Conservation (phyloP, 2,113 vertebrate species). For the Gymnorhina tibicen region DNA sequence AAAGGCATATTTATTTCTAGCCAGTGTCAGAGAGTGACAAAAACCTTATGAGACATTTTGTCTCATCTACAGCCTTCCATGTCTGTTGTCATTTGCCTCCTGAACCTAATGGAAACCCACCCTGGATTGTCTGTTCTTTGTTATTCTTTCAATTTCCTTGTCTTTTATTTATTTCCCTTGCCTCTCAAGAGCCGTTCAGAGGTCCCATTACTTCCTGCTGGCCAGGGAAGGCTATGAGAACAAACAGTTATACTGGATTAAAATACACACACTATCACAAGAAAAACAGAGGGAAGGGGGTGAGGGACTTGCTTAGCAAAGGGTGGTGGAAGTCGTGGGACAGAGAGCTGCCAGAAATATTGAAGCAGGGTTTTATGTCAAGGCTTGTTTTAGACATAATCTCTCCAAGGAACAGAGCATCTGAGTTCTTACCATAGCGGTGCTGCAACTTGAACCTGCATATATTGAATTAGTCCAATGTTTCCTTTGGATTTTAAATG, state of each 20-base stretch:
- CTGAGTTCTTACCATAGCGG: fast-evolving
- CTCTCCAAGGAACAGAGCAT: not conserved
- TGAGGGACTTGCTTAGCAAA: not conserved
- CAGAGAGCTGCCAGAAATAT: not conserved
- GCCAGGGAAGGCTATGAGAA: conserved; percentile 18
- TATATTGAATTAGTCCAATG: not conserved
- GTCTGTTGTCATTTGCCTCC: not conserved
- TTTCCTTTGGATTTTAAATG: not conserved
- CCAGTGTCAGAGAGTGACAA: not conserved
- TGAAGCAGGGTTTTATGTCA: not conserved
- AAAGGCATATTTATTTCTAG: not conserved
- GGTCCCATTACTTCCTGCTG: conserved; percentile 40
- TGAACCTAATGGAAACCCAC: not conserved
- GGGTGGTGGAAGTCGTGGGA: not conserved
- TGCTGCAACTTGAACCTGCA: not conserved
- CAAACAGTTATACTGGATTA: conserved; percentile 1
- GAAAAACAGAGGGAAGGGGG: not conserved
- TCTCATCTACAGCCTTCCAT: not conserved
- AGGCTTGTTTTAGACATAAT: not conserved
- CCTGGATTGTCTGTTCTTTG: not conserved
- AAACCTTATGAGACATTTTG: not conserved
- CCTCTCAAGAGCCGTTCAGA: not conserved
- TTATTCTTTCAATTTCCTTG: conserved; percentile 36
- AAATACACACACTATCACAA: conserved; percentile 16
- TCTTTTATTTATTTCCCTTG: conserved; percentile 54